phyloP scores from a whole-genome alignment of 2,888 invertebrate species.

The Nymphalis polychloros region DNA sequence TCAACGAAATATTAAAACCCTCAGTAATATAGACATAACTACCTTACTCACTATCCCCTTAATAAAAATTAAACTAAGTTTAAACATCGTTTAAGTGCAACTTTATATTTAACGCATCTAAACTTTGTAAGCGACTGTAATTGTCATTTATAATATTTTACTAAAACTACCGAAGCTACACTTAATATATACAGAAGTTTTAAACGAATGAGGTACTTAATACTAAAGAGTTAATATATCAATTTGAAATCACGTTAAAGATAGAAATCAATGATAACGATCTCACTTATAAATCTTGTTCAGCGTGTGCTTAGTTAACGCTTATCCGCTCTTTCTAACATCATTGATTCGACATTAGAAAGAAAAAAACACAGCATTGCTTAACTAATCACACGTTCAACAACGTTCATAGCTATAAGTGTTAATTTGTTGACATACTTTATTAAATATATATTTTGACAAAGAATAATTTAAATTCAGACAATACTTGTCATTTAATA shows the following conservation, averaged over 20 bases:
- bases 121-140: not conserved
- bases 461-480: no score
- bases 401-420: no score
- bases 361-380: no score
- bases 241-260: not conserved
- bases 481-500: no score
- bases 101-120: constrained; percentile 9
- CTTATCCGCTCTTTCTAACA: no score
- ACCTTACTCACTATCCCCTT: constrained; percentile 22
- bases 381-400: no score
- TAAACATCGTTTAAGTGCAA: constrained; percentile 24
- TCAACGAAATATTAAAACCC: not conserved
- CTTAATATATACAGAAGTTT: not conserved
- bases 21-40: constrained; percentile 4
- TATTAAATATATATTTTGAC: no score
- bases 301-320: no score
- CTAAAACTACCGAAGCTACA: not conserved
- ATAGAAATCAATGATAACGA: not conserved
- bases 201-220: constrained; percentile 21
- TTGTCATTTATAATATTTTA: not conserved
- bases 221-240: not conserved
- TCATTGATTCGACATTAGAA: no score
- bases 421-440: no score
- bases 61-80: constrained; percentile 24
- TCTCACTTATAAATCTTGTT: not conserved